Conservation (phyloP, 2,888 invertebrate species). For the Spilarctia lutea region DNA sequence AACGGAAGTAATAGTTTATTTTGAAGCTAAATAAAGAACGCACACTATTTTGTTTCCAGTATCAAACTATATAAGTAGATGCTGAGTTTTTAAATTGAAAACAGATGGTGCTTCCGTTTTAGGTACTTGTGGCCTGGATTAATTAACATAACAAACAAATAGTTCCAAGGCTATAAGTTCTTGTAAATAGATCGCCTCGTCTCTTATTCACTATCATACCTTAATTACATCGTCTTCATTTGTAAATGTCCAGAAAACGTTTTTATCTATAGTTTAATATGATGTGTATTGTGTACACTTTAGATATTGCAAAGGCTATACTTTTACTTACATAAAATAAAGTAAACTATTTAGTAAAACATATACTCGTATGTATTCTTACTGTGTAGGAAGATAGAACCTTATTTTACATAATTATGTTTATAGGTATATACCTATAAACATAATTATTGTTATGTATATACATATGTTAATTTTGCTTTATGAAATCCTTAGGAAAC, state of each 20-base stretch:
- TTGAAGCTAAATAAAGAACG: neutral
- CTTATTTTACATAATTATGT: too few relatives aligned
- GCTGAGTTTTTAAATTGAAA: slow-evolving; percentile 11
- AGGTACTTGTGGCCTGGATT: slow-evolving; percentile 9
- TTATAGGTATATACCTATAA: too few relatives aligned
- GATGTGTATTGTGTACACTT: neutral
- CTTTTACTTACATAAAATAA: neutral
- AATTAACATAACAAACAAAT: slow-evolving; percentile 13
- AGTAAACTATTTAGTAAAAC: neutral
- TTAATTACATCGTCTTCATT: neutral
- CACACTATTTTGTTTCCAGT: slow-evolving; percentile 10
- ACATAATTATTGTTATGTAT: too few relatives aligned
- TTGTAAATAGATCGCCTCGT: slow-evolving; percentile 7
- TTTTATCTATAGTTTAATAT: neutral
- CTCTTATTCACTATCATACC: neutral
- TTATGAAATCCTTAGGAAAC: too few relatives aligned
- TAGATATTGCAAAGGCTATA: too few relatives aligned
- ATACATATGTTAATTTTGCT: too few relatives aligned
- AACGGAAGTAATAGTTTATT: neutral
- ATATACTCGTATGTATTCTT: neutral
- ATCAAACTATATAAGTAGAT: slow-evolving; percentile 11
- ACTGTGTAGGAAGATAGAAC: too few relatives aligned
- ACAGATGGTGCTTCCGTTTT: slow-evolving; percentile 23
- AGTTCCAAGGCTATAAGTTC: slow-evolving; percentile 6
- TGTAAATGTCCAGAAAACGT: neutral